These are phyloP conservation scores for Chloromyia formosa DNA, from an alignment of 2,888 invertebrate species.

Conservation along the genomic window DNA sequence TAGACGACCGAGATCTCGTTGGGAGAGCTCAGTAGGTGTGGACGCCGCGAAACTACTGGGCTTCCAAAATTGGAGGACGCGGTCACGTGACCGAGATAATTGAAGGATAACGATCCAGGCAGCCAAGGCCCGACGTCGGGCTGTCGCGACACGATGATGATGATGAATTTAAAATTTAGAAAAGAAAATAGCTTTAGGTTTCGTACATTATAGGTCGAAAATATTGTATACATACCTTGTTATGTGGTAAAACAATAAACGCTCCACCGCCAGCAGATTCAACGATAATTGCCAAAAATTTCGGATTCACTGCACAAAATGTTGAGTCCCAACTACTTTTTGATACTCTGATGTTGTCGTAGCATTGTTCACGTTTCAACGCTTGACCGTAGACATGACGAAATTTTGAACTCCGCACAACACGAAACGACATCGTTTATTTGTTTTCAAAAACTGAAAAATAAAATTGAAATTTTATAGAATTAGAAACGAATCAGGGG, in stretches of 20 bases:
- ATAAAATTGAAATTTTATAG: slow-evolving; percentile 1
- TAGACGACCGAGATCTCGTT: too few species aligned
- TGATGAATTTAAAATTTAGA: too few species aligned
- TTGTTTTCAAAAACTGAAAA: slow-evolving; percentile 4
- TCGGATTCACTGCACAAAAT: slow-evolving; percentile 98
- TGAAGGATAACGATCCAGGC: too few species aligned
- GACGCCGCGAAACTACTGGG: too few species aligned
- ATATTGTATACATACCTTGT: slow-evolving; percentile 73
- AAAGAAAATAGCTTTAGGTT: too few species aligned
- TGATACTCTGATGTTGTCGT: slow-evolving; percentile 95
- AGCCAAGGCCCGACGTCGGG: too few species aligned
- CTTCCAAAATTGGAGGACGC: too few species aligned
- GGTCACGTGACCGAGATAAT: too few species aligned
- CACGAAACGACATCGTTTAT: slow-evolving; percentile 89
- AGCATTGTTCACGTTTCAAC: slow-evolving; percentile 94
- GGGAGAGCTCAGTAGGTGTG: too few species aligned
- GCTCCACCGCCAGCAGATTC: slow-evolving; percentile 97
- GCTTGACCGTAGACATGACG: slow-evolving; percentile 91
- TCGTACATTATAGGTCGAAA: too few species aligned
- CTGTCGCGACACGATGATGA: too few species aligned
- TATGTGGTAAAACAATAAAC: slow-evolving; percentile 92
- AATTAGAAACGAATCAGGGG: too few species aligned
- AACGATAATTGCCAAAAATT: slow-evolving; percentile 95
- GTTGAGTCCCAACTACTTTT: slow-evolving; percentile 99
- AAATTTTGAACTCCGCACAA: slow-evolving; percentile 97